These are phyloP conservation scores for Phallusia fumigata DNA, from an alignment of 23 tunicate species.

Conservation along the genomic window DNA sequence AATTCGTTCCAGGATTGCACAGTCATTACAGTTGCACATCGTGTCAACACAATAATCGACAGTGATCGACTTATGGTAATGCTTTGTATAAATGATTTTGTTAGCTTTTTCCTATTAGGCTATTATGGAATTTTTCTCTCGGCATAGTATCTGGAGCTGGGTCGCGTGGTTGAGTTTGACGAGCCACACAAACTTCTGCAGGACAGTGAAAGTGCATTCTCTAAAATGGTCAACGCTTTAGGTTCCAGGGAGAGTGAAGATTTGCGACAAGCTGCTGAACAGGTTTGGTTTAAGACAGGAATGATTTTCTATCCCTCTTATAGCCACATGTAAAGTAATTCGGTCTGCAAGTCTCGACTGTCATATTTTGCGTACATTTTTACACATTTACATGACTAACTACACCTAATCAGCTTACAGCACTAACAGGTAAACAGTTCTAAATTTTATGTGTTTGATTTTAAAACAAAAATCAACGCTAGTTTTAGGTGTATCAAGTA, in stretches of 20 bases:
- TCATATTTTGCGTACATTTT: too few species aligned
- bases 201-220: conserved; percentile 25
- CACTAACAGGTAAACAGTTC: too few species aligned
- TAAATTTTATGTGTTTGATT: too few species aligned
- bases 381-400: too few species aligned
- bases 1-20: conserved; percentile 67
- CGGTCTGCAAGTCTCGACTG: too few species aligned
- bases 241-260: conserved; percentile 22
- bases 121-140: neutral
- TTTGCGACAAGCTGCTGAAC: conserved; percentile 41
- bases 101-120: neutral
- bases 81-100: too few species aligned
- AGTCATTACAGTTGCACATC: conserved; percentile 90
- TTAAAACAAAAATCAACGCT: too few species aligned
- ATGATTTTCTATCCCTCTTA: too few species aligned
- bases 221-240: conserved; percentile 37
- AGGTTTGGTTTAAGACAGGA: neutral
- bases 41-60: conserved; percentile 88
- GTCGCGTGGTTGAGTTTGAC: conserved; percentile 68
- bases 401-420: too few species aligned
- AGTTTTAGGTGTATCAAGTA: too few species aligned
- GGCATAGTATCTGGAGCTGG: conserved; percentile 53
- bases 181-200: conserved; percentile 58
- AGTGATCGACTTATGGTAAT: conserved; percentile 84
- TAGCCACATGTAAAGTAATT: too few species aligned